Percentiles rank a stretch among this genome's conserved stretches.
These are phyloP conservation scores for Chrysodeixis includens DNA, from an alignment of 2,888 invertebrate genomes.

Conservation along the genomic window DNA sequence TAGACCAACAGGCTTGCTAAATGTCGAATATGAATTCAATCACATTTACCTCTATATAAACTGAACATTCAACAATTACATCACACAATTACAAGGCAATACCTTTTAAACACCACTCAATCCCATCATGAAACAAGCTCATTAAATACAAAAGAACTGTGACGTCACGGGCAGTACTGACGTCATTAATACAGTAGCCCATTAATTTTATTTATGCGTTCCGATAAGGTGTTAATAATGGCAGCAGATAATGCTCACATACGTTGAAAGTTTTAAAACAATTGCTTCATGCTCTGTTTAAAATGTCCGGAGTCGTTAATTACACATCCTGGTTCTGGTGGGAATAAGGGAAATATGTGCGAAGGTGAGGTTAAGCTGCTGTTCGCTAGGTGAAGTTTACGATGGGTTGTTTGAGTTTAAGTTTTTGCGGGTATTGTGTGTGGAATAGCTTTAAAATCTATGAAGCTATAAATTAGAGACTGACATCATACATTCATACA, in stretches of 20 bases:
- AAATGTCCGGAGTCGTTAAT: neutral
- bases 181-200: constrained; percentile 26
- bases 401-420: neutral
- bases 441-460: too few relatives aligned
- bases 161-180: constrained; percentile 18
- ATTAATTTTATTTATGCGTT: constrained; percentile 50
- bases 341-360: neutral
- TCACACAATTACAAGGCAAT: neutral
- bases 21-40: too few relatives aligned
- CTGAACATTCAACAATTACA: neutral
- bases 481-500: too few relatives aligned
- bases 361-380: neutral
- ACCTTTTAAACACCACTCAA: neutral
- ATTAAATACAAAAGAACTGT: constrained; percentile 5
- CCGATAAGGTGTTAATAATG: constrained; percentile 48
- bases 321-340: neutral
- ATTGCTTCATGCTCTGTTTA: constrained; percentile 16
- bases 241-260: constrained; percentile 33
- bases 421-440: too few relatives aligned
- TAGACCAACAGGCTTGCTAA: too few relatives aligned
- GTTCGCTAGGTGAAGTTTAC: neutral
- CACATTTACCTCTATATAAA: too few relatives aligned
- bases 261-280: constrained; percentile 49
- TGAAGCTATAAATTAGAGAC: too few relatives aligned
- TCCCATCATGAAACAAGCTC: neutral